Percentiles rank a stretch among this genome's conserved stretches.
phyloP scores from a whole-genome alignment of 2,797 vertebrate species.

The Muscicapa striata region DNA sequence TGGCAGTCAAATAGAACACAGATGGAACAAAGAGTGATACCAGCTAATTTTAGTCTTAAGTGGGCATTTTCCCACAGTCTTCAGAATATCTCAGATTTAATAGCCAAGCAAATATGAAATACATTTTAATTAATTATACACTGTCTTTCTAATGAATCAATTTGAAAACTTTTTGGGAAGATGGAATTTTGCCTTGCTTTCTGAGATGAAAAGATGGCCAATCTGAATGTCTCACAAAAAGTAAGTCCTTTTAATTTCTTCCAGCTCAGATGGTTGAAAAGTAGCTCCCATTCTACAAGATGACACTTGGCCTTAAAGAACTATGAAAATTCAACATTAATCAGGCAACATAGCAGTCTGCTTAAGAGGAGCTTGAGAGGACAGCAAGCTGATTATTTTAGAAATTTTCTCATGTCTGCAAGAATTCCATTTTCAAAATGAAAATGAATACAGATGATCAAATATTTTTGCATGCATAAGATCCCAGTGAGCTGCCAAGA shows the following conservation, averaged over 20 bases:
- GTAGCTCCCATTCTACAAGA: slow-evolving; percentile 16
- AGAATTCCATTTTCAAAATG: not conserved
- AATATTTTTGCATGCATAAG: not conserved
- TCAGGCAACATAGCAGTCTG: not conserved
- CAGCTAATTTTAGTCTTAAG: slow-evolving; percentile 24
- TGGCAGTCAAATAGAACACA: slow-evolving; percentile 17
- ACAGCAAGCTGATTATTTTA: not conserved
- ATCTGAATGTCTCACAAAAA: not conserved
- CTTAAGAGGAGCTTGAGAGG: not conserved
- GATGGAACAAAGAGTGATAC: slow-evolving; percentile 40
- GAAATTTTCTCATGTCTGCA: not conserved
- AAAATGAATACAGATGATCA: not conserved
- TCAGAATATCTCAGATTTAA: slow-evolving; percentile 46
- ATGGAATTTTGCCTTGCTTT: slow-evolving; percentile 14
- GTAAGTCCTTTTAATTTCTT: slow-evolving; percentile 10
- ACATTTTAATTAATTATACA: slow-evolving; percentile 40
- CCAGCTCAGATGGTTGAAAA: not conserved
- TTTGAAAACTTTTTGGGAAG: slow-evolving; percentile 27
- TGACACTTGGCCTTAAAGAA: slow-evolving; percentile 38
- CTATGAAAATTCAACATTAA: not conserved
- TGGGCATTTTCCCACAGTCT: slow-evolving; percentile 7
- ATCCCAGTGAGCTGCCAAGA: not conserved
- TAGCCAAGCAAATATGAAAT: slow-evolving; percentile 27
- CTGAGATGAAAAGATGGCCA: not conserved
- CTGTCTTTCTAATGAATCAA: not conserved